A percentile compares a stretch with the other conserved stretches of the same genome.
Conservation (phyloP, 2,797 vertebrate species). For the Salarias fasciatus region DNA sequence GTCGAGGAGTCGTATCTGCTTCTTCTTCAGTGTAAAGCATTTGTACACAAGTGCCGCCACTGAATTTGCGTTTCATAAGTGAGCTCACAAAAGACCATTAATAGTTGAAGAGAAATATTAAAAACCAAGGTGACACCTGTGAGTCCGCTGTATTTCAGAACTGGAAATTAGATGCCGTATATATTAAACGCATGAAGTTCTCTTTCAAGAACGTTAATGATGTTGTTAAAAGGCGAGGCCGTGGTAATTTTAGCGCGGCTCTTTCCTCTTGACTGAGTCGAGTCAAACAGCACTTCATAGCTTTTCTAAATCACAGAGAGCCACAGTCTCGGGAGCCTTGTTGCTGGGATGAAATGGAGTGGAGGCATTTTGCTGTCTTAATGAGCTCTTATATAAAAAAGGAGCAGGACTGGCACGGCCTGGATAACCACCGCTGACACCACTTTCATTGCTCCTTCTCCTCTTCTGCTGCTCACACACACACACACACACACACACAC, state of each 20-base stretch:
- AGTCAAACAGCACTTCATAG: constrained; percentile 33
- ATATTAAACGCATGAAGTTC: neutral
- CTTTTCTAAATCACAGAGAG: constrained; percentile 50
- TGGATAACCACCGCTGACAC: constrained; percentile 61
- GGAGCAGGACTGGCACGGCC: constrained; percentile 80
- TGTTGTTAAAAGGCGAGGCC: constrained; percentile 22
- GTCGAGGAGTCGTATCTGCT: too few relatives aligned
- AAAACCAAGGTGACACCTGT: too few relatives aligned
- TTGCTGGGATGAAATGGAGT: constrained; percentile 80
- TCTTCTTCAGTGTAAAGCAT: too few relatives aligned
- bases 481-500: constrained; percentile 12
- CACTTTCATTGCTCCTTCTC: constrained; percentile 31
- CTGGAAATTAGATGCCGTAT: too few relatives aligned
- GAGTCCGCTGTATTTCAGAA: too few relatives aligned
- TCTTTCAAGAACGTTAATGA: constrained; percentile 20
- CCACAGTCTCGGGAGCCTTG: constrained; percentile 63
- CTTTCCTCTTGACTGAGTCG: constrained; percentile 1
- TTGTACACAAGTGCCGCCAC: too few relatives aligned
- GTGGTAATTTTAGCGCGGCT: constrained; percentile 22
- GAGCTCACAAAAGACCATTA: too few relatives aligned
- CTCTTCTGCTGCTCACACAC: constrained; percentile 6
- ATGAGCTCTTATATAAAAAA: constrained; percentile 89
- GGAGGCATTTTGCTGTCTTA: constrained; percentile 83
- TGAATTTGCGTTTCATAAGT: too few relatives aligned
- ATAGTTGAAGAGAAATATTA: too few relatives aligned